Conservation (phyloP, 2,797 vertebrate species). For the Sternotherus odoratus region DNA sequence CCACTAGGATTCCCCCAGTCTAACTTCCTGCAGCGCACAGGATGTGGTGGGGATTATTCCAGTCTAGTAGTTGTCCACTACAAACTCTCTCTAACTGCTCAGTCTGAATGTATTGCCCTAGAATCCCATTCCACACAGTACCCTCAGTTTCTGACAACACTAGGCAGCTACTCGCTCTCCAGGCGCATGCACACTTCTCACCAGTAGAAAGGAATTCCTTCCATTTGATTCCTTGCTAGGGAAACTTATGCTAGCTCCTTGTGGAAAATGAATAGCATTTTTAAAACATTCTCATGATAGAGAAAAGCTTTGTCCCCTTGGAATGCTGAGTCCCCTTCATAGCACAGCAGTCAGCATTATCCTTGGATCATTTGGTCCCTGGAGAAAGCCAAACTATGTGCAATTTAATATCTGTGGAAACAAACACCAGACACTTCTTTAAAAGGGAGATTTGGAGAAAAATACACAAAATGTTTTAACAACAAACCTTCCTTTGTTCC, state of each 20-base stretch:
- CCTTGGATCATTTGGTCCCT: neutral
- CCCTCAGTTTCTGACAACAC: neutral
- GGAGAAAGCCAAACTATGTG: neutral
- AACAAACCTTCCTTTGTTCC: neutral
- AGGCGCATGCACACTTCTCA: neutral
- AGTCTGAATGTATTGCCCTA: neutral
- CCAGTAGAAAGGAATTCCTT: neutral
- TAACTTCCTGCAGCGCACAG: neutral
- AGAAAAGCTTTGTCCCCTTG: neutral
- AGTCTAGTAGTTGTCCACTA: neutral
- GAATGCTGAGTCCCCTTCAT: neutral
- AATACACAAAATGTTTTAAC: neutral
- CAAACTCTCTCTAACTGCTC: neutral
- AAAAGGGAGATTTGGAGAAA: neutral
- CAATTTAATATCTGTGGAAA: neutral
- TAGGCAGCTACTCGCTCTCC: neutral
- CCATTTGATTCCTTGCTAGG: neutral
- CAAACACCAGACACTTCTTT: neutral
- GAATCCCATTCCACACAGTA: neutral
- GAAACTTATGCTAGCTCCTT: neutral
- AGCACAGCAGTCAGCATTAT: neutral
- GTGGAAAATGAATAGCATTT: neutral
- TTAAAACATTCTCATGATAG: neutral
- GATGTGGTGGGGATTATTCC: neutral
- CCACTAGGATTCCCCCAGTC: neutral